Evolutionary conservation across 2,113 vertebrate species (phyloP), one percentile per base, ranked within the genome.

Genomic region (Peromyscus maniculatus): DNA sequence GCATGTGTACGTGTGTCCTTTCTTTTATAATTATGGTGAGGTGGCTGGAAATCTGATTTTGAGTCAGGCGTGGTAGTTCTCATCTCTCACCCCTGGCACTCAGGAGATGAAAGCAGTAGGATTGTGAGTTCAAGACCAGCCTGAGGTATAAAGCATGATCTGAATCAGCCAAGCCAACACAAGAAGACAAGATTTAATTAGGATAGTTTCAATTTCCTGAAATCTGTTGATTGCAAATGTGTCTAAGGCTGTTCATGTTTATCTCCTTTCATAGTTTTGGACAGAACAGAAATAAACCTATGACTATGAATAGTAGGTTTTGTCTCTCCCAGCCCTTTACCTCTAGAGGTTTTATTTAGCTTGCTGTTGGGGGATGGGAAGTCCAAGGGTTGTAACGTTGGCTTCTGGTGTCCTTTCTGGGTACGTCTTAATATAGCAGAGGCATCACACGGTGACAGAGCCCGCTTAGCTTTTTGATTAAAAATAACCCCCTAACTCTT

Each of bases 251-350:
- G 67, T 88, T 36, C 12, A 39, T 80, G 28, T 78, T 86, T 94
- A 72, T 93, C 31, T 80, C 69, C 31, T 92, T 91, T 93, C 75
- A 88, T 71, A 46, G 84, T 79, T 96, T 7, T 86, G 83, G 24
- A 55, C 19, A 88, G 66, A 78, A 17, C 69, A 83, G 82, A 86
- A 89, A 59, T 71, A 0, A 89, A 17, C 72, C 19, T 90, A 1
- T 39, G 79, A 64, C 17, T 74, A 67, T 64, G 62, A 83, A 57
- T 36, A 82, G 55, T 43, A 66, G 72, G 71, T 19, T 79, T 59
- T 87, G 24, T 94, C 79, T 67, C 36, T 62, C 57, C 52, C 19
- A 15, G 12, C 1, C 5, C 5, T 24, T 28, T 39, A 7, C 11
- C 22, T 26, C 36, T 12, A 24, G 79, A n/a, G 19, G 21, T 82